Conservation (phyloP, 2,113 vertebrate genomes). For the Pyxicephalus adspersus region DNA sequence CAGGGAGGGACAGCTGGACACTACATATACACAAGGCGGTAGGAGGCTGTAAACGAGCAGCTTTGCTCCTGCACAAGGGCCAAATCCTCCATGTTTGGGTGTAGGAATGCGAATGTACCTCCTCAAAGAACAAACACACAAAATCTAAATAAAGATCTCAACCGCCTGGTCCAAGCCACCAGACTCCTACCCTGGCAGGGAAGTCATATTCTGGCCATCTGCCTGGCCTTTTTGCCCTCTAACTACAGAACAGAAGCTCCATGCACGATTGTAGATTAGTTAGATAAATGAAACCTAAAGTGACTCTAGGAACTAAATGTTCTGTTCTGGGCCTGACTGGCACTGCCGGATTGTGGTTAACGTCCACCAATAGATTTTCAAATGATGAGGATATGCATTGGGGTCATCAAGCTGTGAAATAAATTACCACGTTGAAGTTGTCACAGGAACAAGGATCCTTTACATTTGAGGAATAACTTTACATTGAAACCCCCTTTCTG, state of each 20-base stretch:
- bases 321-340: background rate
- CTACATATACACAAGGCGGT: background rate
- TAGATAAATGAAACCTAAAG: background rate
- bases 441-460: no score
- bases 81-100: background rate
- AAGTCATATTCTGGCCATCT: constrained; percentile 42
- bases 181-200: constrained; percentile 34
- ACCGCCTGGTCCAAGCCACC: constrained; percentile 20
- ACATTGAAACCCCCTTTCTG: no score
- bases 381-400: no score
- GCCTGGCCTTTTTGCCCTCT: constrained; percentile 37
- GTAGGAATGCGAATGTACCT: constrained; percentile 8
- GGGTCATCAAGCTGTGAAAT: no score
- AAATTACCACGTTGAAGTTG: no score
- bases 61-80: background rate
- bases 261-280: background rate
- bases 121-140: constrained; percentile 11
- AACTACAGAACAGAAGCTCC: background rate
- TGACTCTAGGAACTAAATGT: background rate
- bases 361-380: no score
- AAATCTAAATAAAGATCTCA: constrained; percentile 48
- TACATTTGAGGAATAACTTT: no score
- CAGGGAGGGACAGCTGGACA: background rate
- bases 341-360: no score
- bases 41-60: background rate